Evolutionary conservation across 1,140 invertebrate genomes (phyloP), one percentile per base, ranked within the genome.

Genomic region (Tetramorium simillimum): DNA sequence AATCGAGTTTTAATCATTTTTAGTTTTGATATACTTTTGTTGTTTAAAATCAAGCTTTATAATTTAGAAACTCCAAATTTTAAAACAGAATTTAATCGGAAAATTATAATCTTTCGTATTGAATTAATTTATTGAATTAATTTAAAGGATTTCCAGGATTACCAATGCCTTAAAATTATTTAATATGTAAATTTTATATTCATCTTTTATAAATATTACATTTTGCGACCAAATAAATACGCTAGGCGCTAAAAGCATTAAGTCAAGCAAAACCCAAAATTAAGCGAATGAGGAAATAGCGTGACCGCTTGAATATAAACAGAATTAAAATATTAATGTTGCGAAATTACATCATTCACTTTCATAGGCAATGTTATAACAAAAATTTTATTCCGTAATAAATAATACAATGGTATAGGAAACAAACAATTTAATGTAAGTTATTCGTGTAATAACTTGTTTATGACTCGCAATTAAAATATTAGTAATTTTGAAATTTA

Each of bases 271-370:
- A 65, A 65, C 16, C 18, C 18, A 3, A 72, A 72, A 72, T 72
- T 51, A 72, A 33, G 24, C 28, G 46, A 72, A 72, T 46, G 24
- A n/a, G 24, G 16, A 72, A 72, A 72, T 72, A 33, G 24, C 69
- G 24, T 28, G 10, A 72, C 51, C 43, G 43, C 24, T 70, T 70
- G 24, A 72, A 33, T 10, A 51, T 46, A 18, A 24, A 72, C 24
- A 16, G 43, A 72, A 46, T 72, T 72, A 72, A 72, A 72, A 72
- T 14, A 72, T 51, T 72, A 51, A 51, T 33, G 46, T 51, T 28
- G 69, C 46, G 18, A 72, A 72, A 72, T 51, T 72, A 72, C 10
- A 51, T 72, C 4, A 24, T 33, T 46, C 16, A 28, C 46, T 16
- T 72, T 72, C 69, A 46, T 46, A 49, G 16, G 9, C 18, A 51